Percentiles rank a stretch among this genome's conserved stretches.
Conservation (phyloP, 1,140 invertebrate genomes). For the Prorops nasuta region DNA sequence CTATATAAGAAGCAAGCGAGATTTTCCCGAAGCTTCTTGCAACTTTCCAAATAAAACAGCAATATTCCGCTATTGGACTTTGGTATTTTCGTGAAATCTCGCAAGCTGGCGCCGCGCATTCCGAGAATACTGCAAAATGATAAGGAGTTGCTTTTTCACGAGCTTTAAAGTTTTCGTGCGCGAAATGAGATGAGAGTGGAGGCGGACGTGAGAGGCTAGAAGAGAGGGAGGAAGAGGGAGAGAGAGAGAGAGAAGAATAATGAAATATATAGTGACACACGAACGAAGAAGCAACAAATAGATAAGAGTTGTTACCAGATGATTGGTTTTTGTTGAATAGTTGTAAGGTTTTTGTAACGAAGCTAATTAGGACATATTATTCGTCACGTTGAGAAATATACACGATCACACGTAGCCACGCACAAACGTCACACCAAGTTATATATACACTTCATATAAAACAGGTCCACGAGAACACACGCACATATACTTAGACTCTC, state of each 20-base stretch:
- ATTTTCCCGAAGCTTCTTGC: too few relatives aligned
- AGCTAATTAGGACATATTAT: slow-evolving; percentile 34
- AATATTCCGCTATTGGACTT: too few relatives aligned
- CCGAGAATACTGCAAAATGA: slow-evolving; percentile 20
- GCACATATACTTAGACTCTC: too few relatives aligned
- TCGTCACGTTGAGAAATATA: slow-evolving; percentile 11
- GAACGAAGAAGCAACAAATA: slow-evolving; percentile 22
- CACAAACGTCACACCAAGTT: not conserved
- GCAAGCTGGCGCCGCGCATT: slow-evolving; percentile 1
- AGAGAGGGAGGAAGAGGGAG: not conserved
- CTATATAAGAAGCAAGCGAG: too few relatives aligned
- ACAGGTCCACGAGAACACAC: too few relatives aligned
- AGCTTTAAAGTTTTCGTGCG: slow-evolving; percentile 6
- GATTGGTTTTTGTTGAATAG: slow-evolving; percentile 51
- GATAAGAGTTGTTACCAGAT: slow-evolving; percentile 43
- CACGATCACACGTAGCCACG: not conserved
- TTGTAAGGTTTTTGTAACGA: slow-evolving; percentile 51
- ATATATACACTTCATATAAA: too few relatives aligned
- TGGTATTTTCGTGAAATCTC: too few relatives aligned
- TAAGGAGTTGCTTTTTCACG: slow-evolving; percentile 8
- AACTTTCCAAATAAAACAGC: too few relatives aligned
- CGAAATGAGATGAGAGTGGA: not conserved
- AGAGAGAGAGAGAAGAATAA: not conserved
- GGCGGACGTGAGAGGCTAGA: not conserved
- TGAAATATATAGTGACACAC: too few relatives aligned